A percentile compares a stretch with the other conserved stretches of the same genome.
phyloP scores from a whole-genome alignment of 2,113 vertebrate genomes.

The Aspidoscelis tigris region DNA sequence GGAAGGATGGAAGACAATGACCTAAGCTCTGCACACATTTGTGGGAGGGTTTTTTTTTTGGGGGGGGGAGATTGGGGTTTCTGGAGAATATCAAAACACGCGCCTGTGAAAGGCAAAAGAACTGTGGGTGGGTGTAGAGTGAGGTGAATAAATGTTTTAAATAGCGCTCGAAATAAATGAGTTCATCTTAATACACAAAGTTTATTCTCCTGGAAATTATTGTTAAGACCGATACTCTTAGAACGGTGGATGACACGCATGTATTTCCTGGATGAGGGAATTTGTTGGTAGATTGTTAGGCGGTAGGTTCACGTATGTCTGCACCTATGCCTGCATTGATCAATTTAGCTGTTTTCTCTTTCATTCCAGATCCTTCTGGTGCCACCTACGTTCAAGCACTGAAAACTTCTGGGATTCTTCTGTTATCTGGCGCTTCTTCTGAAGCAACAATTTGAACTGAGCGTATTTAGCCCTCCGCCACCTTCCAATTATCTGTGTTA shows the following conservation, averaged over 20 bases:
- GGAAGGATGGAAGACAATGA: background rate
- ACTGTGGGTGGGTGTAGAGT: conserved; percentile 36
- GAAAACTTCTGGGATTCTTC: conserved; percentile 24
- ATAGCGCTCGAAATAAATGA: conserved; percentile 18
- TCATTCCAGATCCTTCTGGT: conserved; percentile 57
- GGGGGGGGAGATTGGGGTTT: conserved; percentile 37
- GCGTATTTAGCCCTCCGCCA: background rate
- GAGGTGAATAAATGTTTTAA: conserved; percentile 29
- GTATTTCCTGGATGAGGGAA: conserved; percentile 39
- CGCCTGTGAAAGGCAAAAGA: conserved; percentile 52
- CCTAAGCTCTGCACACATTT: background rate
- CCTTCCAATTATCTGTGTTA: background rate
- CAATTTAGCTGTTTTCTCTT: conserved; percentile 19
- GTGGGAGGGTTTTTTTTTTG: too few relatives aligned
- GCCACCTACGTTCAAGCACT: conserved; percentile 40
- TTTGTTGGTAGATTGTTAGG: background rate
- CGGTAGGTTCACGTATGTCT: background rate
- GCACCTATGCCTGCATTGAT: background rate
- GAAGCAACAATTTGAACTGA: conserved; percentile 8
- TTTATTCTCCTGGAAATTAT: too few relatives aligned
- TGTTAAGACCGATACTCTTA: too few relatives aligned
- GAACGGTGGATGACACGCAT: background rate
- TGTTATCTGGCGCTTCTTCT: conserved; percentile 35
- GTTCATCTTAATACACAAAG: background rate
- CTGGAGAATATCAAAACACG: conserved; percentile 57